These are phyloP conservation scores for Opisthocomus hoazin DNA, from an alignment of 2,113 vertebrate genomes.

Conservation along the genomic window DNA sequence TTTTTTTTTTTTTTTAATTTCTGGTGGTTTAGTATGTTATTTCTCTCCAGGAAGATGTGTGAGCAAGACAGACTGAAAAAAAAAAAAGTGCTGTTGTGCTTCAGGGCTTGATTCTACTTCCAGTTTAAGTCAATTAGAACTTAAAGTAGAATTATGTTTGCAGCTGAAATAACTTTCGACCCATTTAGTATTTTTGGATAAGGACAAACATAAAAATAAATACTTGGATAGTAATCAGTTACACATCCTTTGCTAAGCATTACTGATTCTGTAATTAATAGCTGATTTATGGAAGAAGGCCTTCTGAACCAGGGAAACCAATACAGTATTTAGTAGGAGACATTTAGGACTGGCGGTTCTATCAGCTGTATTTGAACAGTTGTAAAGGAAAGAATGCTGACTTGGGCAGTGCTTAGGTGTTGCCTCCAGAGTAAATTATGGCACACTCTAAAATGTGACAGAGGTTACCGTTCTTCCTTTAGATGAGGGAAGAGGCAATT, in stretches of 20 bases:
- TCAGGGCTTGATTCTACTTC: constrained; percentile 28
- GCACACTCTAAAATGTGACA: not conserved
- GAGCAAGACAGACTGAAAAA: not conserved
- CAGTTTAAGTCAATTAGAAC: not conserved
- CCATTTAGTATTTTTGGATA: constrained; percentile 18
- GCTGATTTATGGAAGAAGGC: not conserved
- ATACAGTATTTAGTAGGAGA: not conserved
- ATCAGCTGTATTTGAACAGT: not conserved
- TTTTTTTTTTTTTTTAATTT: not conserved
- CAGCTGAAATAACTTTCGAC: constrained; percentile 15
- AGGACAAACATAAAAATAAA: not conserved
- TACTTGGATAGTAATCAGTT: not conserved
- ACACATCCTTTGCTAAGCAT: not conserved
- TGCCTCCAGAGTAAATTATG: not conserved
- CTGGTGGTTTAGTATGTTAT: not conserved
- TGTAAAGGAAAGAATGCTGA: not conserved
- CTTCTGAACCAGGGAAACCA: not conserved
- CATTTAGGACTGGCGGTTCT: not conserved
- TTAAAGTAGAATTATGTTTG: constrained; percentile 5
- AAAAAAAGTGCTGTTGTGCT: not conserved
- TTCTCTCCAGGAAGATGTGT: not conserved
- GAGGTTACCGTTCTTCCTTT: not conserved
- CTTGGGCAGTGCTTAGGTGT: not conserved
- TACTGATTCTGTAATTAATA: not conserved
- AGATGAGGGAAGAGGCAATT: not conserved